These are phyloP conservation scores for Embiotoca jacksoni DNA, from an alignment of 2,113 vertebrate genomes.

Conservation along the genomic window DNA sequence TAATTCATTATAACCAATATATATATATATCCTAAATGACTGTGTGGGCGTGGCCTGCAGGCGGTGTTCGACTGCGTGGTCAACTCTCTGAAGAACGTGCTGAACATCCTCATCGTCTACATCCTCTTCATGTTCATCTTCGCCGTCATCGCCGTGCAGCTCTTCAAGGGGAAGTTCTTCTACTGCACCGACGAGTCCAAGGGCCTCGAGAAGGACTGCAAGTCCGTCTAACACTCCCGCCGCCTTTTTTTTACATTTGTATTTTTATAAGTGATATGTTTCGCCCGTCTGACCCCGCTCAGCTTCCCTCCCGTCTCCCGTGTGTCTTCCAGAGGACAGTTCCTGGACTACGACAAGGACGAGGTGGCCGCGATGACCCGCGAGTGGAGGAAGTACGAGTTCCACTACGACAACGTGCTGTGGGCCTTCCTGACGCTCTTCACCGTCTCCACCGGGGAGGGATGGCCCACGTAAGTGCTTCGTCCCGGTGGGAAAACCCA, in stretches of 20 bases:
- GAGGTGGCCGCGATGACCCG: constrained; percentile 91
- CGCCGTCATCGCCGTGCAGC: constrained; percentile 96
- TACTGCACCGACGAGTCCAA: constrained; percentile 98
- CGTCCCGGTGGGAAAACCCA: too few relatives aligned
- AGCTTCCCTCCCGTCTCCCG: neutral
- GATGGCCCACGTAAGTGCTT: constrained; percentile 95
- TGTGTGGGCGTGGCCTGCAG: constrained; percentile 75
- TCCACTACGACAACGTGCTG: constrained; percentile 97
- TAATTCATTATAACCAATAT: too few relatives aligned
- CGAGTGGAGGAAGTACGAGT: constrained; percentile 96
- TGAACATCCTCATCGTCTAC: constrained; percentile 98
- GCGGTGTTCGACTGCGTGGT: constrained; percentile 98
- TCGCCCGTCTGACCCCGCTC: neutral
- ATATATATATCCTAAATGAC: neutral
- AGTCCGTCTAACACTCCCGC: constrained; percentile 79
- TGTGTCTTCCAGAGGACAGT: constrained; percentile 88
- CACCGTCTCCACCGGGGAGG: constrained; percentile 96
- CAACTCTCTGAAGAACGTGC: constrained; percentile 96
- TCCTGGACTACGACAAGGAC: constrained; percentile 93
- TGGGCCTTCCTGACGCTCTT: constrained; percentile 97
- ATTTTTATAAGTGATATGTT: neutral
- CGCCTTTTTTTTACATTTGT: neutral
- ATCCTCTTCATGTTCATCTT: constrained; percentile 99
- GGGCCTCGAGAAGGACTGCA: constrained; percentile 95
- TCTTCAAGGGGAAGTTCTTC: constrained; percentile 98